Base-by-base conservation (phyloP, 2,797 vertebrate genomes). In the Hozukius guyotensis region DNA sequence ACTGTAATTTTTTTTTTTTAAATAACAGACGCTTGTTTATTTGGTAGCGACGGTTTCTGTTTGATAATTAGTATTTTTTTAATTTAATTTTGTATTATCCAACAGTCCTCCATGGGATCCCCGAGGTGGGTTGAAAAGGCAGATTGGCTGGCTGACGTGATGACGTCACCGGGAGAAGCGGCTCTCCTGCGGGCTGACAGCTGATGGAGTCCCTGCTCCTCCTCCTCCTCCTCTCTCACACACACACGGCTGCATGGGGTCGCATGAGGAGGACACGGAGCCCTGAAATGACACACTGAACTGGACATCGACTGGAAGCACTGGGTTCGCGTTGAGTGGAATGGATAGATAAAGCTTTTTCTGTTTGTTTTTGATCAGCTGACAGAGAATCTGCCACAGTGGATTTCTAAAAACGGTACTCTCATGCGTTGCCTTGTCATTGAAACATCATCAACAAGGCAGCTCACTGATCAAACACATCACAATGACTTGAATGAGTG, bases 141-240 rank as follows among this genome's bases (percentile, higher is more conserved):
- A 72, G 87, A 81, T 80, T 46, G 42, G 42, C 83, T 89, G 90
- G 42, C 83, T 88, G 90, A 92, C 85, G 83, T 84, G 82, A 95
- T 96, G 95, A 95, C 85, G 90, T 95, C 90, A 85, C 90, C 66
- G 53, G 90, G 91, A 77, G 90, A 87, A 90, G 88, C 80, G 53
- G 87, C 86, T 82, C 92, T 93, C 86, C 89, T 87, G 87, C 65
- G 62, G 91, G 84, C 82, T 83, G 87, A 91, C 93, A 94, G 93
- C 91, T 96, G 94, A 96, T 94, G 85, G 89, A 94, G 88, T 91
- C 84, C 83, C 89, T 82, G 85, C 91, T 92, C 86, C 90, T 92
- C 89, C 90, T 42, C 38, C 38, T 42, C 42, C 42, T 46, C 42
- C 42, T 89, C 88, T 80, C 84, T 32, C 75, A 76, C 80, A 80